Evolutionary conservation across 1,140 invertebrate genomes (phyloP).

Genomic region (Drosophila elegans): DNA sequence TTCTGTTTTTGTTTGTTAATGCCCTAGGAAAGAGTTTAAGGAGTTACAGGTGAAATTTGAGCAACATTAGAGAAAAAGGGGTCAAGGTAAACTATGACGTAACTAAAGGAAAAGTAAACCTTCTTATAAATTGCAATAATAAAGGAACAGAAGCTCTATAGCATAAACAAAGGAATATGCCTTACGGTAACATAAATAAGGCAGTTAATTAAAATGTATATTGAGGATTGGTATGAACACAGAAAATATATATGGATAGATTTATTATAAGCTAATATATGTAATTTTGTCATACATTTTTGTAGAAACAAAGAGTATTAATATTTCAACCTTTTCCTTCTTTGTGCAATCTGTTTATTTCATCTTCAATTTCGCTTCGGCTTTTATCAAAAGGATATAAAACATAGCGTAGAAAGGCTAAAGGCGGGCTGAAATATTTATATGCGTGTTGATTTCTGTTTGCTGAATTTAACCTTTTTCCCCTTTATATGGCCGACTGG

Average conservation of each 20-base stretch:
- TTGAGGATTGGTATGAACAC: too few relatives aligned
- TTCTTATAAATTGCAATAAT: too few relatives aligned
- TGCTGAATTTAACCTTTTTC: constrained; percentile 77
- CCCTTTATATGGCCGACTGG: constrained; percentile 8
- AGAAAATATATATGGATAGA: too few relatives aligned
- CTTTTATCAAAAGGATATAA: constrained; percentile 68
- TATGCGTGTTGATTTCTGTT: constrained; percentile 82
- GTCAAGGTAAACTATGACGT: constrained; percentile 11
- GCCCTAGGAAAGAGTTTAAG: not conserved
- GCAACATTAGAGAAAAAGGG: not conserved
- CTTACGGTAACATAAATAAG: too few relatives aligned
- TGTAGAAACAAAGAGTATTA: constrained; percentile 5
- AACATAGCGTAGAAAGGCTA: constrained; percentile 26
- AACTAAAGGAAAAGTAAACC: not conserved
- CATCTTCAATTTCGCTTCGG: constrained; percentile 50
- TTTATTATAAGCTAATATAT: too few relatives aligned
- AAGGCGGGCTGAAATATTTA: constrained; percentile 69
- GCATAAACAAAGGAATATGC: too few relatives aligned
- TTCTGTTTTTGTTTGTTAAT: constrained; percentile 4
- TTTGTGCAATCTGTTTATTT: constrained; percentile 19
- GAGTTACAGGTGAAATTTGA: not conserved
- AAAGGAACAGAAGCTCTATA: too few relatives aligned
- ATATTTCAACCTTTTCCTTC: not conserved
- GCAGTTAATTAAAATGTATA: too few relatives aligned
- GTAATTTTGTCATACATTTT: not conserved